These are phyloP conservation scores for Acanthaster planci DNA, from an alignment of 35 echinoderm and acorn worm genomes.

Conservation along the genomic window DNA sequence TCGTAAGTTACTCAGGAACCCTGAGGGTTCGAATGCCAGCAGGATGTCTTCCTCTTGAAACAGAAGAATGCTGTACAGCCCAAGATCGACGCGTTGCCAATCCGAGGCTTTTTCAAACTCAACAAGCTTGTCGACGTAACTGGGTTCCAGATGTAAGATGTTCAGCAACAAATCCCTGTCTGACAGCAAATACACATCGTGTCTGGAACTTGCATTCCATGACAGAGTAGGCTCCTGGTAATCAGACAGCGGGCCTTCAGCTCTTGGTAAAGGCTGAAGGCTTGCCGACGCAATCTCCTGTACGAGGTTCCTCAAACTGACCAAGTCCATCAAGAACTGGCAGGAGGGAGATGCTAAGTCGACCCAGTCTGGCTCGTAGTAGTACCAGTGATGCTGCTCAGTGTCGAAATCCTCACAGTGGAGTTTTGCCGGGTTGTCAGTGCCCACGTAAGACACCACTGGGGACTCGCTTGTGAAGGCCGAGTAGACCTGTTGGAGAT, in stretches of 20 bases:
- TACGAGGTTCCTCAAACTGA: not conserved
- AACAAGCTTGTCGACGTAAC: not conserved
- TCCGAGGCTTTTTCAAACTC: constrained; percentile 18
- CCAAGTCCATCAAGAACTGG: not conserved
- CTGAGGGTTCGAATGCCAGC: not conserved
- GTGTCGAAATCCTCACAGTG: not conserved
- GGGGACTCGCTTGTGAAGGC: not conserved
- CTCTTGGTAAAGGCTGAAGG: not conserved
- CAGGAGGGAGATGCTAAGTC: not conserved
- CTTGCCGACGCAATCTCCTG: not conserved
- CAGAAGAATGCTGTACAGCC: not conserved
- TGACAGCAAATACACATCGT: not conserved
- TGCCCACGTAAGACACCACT: not conserved
- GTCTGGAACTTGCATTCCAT: not conserved
- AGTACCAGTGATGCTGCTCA: not conserved
- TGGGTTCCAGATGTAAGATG: not conserved
- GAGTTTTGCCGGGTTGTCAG: not conserved
- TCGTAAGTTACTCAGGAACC: not conserved
- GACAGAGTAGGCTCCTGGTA: too few relatives aligned
- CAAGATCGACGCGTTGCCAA: not conserved
- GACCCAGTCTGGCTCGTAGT: not conserved
- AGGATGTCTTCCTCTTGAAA: not conserved
- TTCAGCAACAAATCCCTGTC: not conserved
- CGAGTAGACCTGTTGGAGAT: constrained; percentile 1
- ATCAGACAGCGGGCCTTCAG: too few relatives aligned